Conservation (phyloP, 1,140 invertebrate genomes). For the Drosophila prosaltans region DNA sequence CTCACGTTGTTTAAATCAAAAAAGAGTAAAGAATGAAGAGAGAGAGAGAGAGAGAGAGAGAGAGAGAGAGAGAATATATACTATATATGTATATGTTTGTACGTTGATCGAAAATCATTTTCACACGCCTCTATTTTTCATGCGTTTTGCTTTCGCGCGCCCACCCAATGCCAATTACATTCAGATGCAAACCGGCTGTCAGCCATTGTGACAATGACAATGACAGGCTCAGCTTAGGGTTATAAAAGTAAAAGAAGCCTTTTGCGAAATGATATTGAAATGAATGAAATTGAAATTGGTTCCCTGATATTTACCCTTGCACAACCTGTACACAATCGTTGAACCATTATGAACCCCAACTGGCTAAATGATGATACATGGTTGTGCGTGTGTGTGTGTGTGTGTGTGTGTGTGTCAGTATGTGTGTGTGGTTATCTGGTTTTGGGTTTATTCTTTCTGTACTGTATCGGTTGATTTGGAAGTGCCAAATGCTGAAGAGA, state of each 20-base stretch:
- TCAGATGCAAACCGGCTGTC: slow-evolving; percentile 48
- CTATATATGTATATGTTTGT: too few relatives aligned
- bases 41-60: too few relatives aligned
- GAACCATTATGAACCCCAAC: slow-evolving; percentile 25
- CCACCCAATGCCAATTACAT: slow-evolving; percentile 65
- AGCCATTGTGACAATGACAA: slow-evolving; percentile 53
- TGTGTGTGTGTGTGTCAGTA: too few relatives aligned
- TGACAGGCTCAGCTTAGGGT: slow-evolving; percentile 59
- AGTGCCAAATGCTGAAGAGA: slow-evolving; percentile 16
- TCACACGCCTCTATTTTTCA: slow-evolving; percentile 63
- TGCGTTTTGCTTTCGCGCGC: slow-evolving; percentile 60
- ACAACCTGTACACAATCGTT: slow-evolving; percentile 21
- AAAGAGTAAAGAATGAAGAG: too few relatives aligned
- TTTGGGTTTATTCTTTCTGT: slow-evolving; percentile 1
- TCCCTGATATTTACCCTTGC: neutral
- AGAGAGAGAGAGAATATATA: too few relatives aligned
- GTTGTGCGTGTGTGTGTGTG: too few relatives aligned
- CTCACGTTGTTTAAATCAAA: slow-evolving; percentile 33
- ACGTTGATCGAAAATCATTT: slow-evolving; percentile 47
- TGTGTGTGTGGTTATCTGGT: neutral
- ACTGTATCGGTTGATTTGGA: slow-evolving; percentile 27
- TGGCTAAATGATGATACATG: neutral
- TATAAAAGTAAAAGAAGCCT: slow-evolving; percentile 16
- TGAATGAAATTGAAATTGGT: slow-evolving; percentile 1
- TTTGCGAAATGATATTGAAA: too few relatives aligned